These are phyloP conservation scores for Anaspis maculata DNA, from an alignment of 2,888 invertebrate genomes.

Conservation along the genomic window DNA sequence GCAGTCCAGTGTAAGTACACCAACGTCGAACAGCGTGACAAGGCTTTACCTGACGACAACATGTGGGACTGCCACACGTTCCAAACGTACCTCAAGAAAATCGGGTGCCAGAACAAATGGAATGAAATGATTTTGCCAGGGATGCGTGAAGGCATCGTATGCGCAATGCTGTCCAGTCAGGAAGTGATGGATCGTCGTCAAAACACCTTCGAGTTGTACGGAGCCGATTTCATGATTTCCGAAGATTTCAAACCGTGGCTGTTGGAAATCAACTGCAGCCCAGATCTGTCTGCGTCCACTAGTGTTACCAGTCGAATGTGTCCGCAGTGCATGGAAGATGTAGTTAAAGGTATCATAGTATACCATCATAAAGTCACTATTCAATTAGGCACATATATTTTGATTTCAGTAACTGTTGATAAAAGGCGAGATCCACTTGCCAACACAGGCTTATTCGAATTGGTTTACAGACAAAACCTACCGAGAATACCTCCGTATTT, in stretches of 20 bases:
- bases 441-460: conserved; percentile 73
- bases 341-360: conserved; percentile 76
- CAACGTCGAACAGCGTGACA: conserved; percentile 58
- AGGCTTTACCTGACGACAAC: conserved; percentile 77
- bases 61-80: conserved; percentile 92
- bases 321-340: conserved; percentile 80
- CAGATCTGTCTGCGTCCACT: conserved; percentile 85
- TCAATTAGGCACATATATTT: no score
- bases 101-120: conserved; percentile 74
- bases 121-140: conserved; percentile 78
- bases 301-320: conserved; percentile 82
- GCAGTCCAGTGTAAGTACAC: conserved; percentile 86
- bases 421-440: conserved; percentile 61
- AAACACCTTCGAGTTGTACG: conserved; percentile 88
- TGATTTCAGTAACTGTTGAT: conserved; percentile 67
- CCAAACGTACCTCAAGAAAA: conserved; percentile 54
- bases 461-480: conserved; percentile 68
- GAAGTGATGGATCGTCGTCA: conserved; percentile 71
- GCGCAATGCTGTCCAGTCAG: conserved; percentile 80
- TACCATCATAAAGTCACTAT: no score
- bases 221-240: conserved; percentile 91
- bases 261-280: conserved; percentile 91
- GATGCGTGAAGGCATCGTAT: conserved; percentile 48
- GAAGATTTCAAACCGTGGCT: conserved; percentile 85
- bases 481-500: conserved; percentile 75